Conservation (phyloP, 2,797 vertebrate genomes). For the Galaxias olidus region DNA sequence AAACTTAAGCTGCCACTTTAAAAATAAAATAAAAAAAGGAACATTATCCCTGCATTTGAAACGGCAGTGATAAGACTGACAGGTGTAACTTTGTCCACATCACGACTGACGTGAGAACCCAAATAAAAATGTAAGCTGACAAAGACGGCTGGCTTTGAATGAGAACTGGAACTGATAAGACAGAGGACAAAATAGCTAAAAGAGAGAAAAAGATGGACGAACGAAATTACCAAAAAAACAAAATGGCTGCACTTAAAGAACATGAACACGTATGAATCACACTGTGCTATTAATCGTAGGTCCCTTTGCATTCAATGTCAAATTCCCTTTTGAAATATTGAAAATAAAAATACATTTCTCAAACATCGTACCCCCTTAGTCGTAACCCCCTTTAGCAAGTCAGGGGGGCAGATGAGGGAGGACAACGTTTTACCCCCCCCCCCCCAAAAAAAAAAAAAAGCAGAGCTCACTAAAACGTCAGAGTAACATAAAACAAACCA, state of each 20-base stretch:
- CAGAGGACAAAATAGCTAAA: too few relatives aligned
- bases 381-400: neutral
- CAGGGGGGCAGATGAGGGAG: constrained; percentile 49
- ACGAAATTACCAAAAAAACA: constrained; percentile 28
- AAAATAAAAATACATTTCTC: constrained; percentile 48
- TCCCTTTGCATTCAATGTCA: constrained; percentile 71
- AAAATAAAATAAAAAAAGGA: constrained; percentile 45
- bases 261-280: neutral
- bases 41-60: constrained; percentile 77
- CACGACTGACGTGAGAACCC: constrained; percentile 33
- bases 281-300: constrained; percentile 8
- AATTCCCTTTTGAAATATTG: constrained; percentile 72
- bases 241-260: too few relatives aligned
- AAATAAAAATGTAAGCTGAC: constrained; percentile 1
- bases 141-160: too few relatives aligned
- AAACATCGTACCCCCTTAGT: constrained; percentile 15
- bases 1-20: constrained; percentile 76
- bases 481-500: constrained; percentile 30
- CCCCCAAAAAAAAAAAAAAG: too few relatives aligned
- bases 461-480: constrained; percentile 65
- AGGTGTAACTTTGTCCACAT: constrained; percentile 29
- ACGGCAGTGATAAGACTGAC: constrained; percentile 81
- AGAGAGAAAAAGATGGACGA: constrained; percentile 34
- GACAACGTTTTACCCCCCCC: too few relatives aligned
- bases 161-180: too few relatives aligned